Conservation (phyloP, 2,113 vertebrate species). For the Agapornis roseicollis region DNA sequence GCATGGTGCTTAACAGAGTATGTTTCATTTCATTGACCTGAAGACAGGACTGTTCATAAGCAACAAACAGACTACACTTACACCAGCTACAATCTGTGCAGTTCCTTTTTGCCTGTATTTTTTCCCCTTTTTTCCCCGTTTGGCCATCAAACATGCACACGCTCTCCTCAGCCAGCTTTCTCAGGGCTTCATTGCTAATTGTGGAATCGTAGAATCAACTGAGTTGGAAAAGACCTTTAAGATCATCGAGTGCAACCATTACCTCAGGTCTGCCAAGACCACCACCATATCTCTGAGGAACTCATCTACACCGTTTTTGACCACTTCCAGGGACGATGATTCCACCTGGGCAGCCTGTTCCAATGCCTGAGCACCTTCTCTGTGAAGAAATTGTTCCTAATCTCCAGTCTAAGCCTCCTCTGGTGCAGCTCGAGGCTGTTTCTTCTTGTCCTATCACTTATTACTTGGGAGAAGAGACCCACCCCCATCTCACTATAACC, state of each 20-base stretch:
- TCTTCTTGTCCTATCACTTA: background rate
- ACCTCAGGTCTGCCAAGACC: background rate
- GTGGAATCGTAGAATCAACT: background rate
- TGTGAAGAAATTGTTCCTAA: background rate
- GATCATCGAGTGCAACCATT: background rate
- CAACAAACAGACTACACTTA: background rate
- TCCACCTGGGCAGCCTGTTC: background rate
- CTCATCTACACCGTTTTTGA: background rate
- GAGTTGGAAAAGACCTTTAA: background rate
- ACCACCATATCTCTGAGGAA: background rate
- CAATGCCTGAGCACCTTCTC: background rate
- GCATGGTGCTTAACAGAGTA: background rate
- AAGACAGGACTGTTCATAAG: background rate
- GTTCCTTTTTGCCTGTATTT: background rate
- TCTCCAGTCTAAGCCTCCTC: background rate
- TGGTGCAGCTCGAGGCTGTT: background rate
- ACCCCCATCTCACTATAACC: background rate
- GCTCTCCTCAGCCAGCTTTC: background rate
- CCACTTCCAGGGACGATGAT: background rate
- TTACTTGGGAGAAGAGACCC: background rate
- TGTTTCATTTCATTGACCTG: background rate
- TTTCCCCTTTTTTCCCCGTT: too few relatives aligned
- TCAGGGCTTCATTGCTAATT: background rate
- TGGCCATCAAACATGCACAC: background rate
- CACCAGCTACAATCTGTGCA: background rate